Percentiles rank a stretch among this genome's conserved stretches.
These are phyloP conservation scores for Xiphophorus hellerii DNA, from an alignment of 2,113 vertebrate species.

Conservation along the genomic window DNA sequence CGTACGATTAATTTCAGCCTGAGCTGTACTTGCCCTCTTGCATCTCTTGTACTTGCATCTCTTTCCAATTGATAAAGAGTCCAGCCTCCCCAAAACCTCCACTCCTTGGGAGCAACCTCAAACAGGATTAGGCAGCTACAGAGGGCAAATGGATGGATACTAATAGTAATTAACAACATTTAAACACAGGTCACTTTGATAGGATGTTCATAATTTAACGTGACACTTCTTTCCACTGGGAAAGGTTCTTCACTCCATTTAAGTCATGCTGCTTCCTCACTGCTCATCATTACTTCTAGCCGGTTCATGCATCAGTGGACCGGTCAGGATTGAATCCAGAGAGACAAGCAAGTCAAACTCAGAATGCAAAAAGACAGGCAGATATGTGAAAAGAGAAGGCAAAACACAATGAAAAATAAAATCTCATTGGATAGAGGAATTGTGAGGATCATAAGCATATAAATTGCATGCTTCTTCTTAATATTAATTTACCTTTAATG, in stretches of 20 bases:
- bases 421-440: not conserved
- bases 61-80: no score
- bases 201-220: not conserved
- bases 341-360: not conserved
- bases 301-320: not conserved
- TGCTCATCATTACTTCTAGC: not conserved
- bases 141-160: no score
- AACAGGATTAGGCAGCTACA: no score
- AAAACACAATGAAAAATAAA: not conserved
- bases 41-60: no score
- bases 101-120: no score
- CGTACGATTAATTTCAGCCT: no score
- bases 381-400: not conserved
- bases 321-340: not conserved
- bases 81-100: no score
- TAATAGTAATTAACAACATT: not conserved
- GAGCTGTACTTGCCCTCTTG: no score
- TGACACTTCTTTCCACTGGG: not conserved
- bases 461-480: conserved; percentile 8
- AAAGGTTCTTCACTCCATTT: not conserved
- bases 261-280: not conserved
- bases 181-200: not conserved
- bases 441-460: not conserved
- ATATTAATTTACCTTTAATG: not conserved
- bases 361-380: not conserved